A percentile compares a stretch with the other conserved stretches of the same genome.
Evolutionary conservation across 2,797 vertebrate genomes (phyloP).

Genomic region (Myripristis murdjan): DNA sequence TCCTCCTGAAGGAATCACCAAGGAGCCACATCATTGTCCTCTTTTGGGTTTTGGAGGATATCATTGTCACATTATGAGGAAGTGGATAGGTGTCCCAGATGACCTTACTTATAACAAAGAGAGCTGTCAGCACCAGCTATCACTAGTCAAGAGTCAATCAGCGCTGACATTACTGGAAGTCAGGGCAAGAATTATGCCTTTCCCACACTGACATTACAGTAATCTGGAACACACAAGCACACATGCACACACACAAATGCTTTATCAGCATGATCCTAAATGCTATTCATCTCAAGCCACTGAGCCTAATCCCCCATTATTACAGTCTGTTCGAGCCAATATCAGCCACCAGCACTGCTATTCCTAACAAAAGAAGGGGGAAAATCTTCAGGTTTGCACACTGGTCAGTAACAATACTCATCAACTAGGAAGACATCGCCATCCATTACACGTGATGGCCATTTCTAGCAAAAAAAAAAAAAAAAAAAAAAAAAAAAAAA

Average conservation of each 20-base stretch:
- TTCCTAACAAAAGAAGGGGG: background rate
- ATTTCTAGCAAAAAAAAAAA: constrained; percentile 36
- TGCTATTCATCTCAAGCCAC: constrained; percentile 50
- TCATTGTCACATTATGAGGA: too few species aligned
- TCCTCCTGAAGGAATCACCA: too few species aligned
- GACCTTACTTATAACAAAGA: constrained; percentile 4
- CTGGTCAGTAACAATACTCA: background rate
- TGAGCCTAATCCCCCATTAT: constrained; percentile 54
- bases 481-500: constrained; percentile 29
- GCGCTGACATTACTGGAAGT: constrained; percentile 8
- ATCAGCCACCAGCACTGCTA: constrained; percentile 7
- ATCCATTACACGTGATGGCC: constrained; percentile 22
- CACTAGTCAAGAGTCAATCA: background rate
- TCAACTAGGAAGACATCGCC: background rate
- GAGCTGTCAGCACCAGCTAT: background rate
- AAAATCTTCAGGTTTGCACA: background rate
- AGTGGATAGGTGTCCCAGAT: too few species aligned
- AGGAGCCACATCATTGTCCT: too few species aligned
- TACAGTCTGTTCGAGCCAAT: constrained; percentile 14
- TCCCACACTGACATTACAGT: constrained; percentile 15
- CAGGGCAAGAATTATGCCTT: background rate
- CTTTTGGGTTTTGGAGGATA: too few species aligned
- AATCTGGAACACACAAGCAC: constrained; percentile 7
- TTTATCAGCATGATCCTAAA: constrained; percentile 60
- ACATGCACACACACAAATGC: constrained; percentile 28